Evolutionary conservation across 2,113 vertebrate species (phyloP), one percentile per base, ranked within the genome.

Genomic region (Coregonus clupeaformis): DNA sequence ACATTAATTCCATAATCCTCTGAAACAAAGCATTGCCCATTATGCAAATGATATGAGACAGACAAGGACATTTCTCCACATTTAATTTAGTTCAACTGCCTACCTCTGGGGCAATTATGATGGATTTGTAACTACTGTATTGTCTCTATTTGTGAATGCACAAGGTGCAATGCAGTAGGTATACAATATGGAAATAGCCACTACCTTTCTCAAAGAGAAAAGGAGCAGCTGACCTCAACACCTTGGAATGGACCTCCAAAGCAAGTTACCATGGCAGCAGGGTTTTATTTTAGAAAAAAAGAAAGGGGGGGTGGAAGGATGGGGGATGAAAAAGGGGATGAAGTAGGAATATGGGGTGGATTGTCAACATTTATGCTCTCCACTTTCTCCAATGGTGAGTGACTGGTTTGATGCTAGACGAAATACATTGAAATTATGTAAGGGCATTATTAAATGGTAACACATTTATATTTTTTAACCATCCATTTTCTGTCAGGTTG

Each of bases 181-280:
- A n/a, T n/a, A n/a, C n/a, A 5, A n/a, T 12, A 42, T 24, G 62
- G 11, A n/a, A 25, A 64, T 13, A 16, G 62, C 25, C 24, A 64
- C 9, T 27, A 24, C 62, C 25, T 64, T 6, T 64, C 25, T 64
- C 62, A 64, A 64, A 64, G 13, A 77, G 77, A 67, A n/a, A n/a
- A n/a, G n/a, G 47, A 62, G 63, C 75, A 77, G 74, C 74, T 73
- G 55, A 66, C 73, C 67, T 29, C 52, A 63, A 77, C 71, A 68
- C 71, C 72, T 74, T 69, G 59, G 29, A 71, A 72, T 73, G 55
- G 65, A 65, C 72, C 63, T 75, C 63, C 32, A 59, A 64, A 57
- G 32, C 74, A 77, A 77, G 77, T 82, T 85, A 75, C 77, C 77
- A 85, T 85, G 80, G 83, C 75, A 75, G 66, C 77, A 82, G 72